Base-by-base conservation (phyloP, 1,140 invertebrate species). In the Pseudomyrmex flavicornis region DNA sequence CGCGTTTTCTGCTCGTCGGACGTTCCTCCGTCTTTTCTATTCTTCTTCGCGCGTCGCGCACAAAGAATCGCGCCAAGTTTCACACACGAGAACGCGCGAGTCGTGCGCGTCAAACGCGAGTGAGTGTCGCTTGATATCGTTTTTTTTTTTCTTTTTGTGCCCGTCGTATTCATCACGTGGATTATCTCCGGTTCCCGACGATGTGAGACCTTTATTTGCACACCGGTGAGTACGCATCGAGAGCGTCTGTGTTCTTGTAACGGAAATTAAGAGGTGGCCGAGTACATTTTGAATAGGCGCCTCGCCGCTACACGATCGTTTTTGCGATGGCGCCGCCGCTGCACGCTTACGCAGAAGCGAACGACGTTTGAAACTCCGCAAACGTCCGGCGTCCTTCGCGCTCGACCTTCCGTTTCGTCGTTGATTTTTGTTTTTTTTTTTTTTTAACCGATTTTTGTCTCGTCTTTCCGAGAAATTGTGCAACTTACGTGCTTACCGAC, bases 91-190 rank as follows among this genome's bases (percentile, higher is more conserved):
- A 52, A n/a, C 59, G 15, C 26, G 22, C 44, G 17, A 54, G 54
- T 62, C 10, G 69, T 17, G 44, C 80, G 59, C n/a, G 69, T 54
- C 20, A 5, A 22, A 52, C 84, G 77, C 72, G 84, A 65, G 79
- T 86, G 87, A 61, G 77, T 83, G 61, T 82, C 35, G 35, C 35
- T 72, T 10, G 17, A 50, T 17, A 73, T 69, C 80, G 82, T 80
- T 76, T 44, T 50, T 79, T 62, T 72, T 74, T 44, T 50, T 79
- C 58, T 72, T 74, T 52, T 82, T 63, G 17, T 72, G 61, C 69
- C 56, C 59, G 54, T 26, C 8, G 63, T 13, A 58, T 17, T 50
- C 85, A 54, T 70, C 85, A 88, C 87, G 75, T 88, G 87, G 87
- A 88, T 88, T 85, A 85, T 62, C 76, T 56, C 59, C 76, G 35